Conservation (phyloP, 2,797 vertebrate genomes). For the Oryzias sinensis region DNA sequence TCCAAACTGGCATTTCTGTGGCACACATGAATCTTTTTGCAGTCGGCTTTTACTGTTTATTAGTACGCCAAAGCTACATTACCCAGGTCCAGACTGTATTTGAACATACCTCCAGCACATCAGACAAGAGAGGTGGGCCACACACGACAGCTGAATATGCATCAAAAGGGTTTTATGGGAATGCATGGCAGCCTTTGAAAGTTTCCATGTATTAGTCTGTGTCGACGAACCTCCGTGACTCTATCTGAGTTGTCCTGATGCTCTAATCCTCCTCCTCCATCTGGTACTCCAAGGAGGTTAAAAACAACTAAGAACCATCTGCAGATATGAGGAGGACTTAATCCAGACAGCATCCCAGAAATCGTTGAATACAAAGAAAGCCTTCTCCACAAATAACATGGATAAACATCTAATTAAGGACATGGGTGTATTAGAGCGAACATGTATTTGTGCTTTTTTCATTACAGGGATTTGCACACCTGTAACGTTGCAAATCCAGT, state of each 20-base stretch:
- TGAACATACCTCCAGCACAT: conserved; percentile 9
- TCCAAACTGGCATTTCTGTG: conserved; percentile 11
- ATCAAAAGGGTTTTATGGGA: conserved; percentile 19
- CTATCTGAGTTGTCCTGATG: conserved; percentile 24
- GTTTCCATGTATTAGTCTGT: conserved; percentile 21
- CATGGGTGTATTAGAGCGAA: conserved; percentile 9
- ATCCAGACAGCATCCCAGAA: conserved; percentile 21
- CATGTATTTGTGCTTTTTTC: conserved; percentile 6
- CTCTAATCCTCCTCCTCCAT: conserved; percentile 37
- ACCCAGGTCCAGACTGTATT: conserved; percentile 3
- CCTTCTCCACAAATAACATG: conserved; percentile 9
- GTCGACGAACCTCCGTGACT: conserved; percentile 31
- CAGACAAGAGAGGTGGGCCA: conserved; percentile 5
- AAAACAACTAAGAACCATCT: conserved; percentile 39
- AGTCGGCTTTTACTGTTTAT: neutral
- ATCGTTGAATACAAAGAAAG: conserved; percentile 16
- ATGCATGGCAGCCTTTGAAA: conserved; percentile 18
- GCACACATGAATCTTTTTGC: neutral
- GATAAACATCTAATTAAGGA: conserved; percentile 12
- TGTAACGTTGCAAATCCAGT: neutral
- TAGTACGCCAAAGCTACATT: neutral
- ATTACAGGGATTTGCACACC: conserved; percentile 14
- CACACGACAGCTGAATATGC: neutral
- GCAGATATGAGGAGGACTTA: conserved; percentile 35
- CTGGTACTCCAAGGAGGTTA: conserved; percentile 34